A percentile compares a stretch with the other conserved stretches of the same genome.
Conservation (phyloP, 2,797 vertebrate species). For the Cyclura pinguis region DNA sequence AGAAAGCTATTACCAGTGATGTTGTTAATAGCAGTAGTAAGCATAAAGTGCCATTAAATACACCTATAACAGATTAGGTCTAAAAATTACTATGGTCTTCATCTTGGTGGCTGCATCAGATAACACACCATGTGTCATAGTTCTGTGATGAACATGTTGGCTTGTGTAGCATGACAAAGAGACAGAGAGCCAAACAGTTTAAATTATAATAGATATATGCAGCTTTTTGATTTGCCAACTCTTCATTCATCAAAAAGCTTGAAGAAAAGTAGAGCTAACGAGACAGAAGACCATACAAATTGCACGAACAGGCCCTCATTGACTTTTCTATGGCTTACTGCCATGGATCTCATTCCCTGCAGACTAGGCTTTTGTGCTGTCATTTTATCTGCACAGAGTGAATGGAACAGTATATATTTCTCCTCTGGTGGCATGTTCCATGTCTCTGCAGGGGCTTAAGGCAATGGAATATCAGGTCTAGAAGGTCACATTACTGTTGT, state of each 20-base stretch:
- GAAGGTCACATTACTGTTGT: slow-evolving; percentile 61
- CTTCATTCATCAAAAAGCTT: not conserved
- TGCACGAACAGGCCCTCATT: not conserved
- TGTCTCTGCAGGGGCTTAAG: slow-evolving; percentile 50
- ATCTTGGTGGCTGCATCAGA: too few relatives aligned
- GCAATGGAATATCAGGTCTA: slow-evolving; percentile 47
- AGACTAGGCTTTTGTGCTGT: slow-evolving; percentile 42
- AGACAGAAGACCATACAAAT: not conserved
- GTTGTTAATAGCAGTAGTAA: too few relatives aligned
- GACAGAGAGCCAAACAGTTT: too few relatives aligned
- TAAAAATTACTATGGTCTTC: too few relatives aligned
- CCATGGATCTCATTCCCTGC: slow-evolving; percentile 10
- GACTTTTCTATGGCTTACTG: slow-evolving; percentile 36
- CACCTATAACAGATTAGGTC: too few relatives aligned
- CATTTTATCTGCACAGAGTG: slow-evolving; percentile 42
- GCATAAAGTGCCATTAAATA: too few relatives aligned
- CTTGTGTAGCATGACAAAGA: too few relatives aligned
- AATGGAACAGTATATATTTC: slow-evolving; percentile 53
- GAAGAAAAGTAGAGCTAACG: not conserved
- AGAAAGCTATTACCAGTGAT: too few relatives aligned
- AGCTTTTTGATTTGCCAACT: not conserved
- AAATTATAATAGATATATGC: not conserved
- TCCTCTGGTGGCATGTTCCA: slow-evolving; percentile 54
- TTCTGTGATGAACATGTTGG: too few relatives aligned
- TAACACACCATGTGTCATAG: too few relatives aligned